Percentiles rank a stretch among this genome's conserved stretches.
These are phyloP conservation scores for Corydoras sp. DNA, from an alignment of 2,113 vertebrate genomes.

Conservation along the genomic window DNA sequence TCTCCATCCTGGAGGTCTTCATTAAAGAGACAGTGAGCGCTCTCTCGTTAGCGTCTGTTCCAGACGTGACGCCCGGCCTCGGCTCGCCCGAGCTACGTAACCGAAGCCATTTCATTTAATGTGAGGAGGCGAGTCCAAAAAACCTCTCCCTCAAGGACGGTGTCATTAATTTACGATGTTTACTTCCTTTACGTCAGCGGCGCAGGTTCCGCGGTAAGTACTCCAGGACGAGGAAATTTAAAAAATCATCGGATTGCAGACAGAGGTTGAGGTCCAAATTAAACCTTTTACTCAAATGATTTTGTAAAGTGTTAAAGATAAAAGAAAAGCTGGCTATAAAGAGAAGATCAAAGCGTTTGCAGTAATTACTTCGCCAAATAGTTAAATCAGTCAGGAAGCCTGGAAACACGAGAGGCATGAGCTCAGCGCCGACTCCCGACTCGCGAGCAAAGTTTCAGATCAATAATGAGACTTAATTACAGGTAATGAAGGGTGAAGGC, in stretches of 20 bases:
- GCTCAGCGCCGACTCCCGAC: conserved; percentile 30
- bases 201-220: too few relatives aligned
- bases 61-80: conserved; percentile 44
- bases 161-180: too few relatives aligned
- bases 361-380: neutral
- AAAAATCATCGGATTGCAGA: too few relatives aligned
- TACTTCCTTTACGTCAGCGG: too few relatives aligned
- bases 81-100: conserved; percentile 47
- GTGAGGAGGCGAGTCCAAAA: too few relatives aligned
- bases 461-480: conserved; percentile 44
- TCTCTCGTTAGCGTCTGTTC: conserved; percentile 34
- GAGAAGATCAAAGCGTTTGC: too few relatives aligned
- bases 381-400: neutral
- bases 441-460: conserved; percentile 35
- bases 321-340: too few relatives aligned
- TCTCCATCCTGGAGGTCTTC: conserved; percentile 43
- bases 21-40: conserved; percentile 60
- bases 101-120: conserved; percentile 55
- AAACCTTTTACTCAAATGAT: too few relatives aligned
- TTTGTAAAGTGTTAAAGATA: too few relatives aligned
- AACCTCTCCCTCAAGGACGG: too few relatives aligned
- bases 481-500: conserved; percentile 43
- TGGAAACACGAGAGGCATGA: conserved; percentile 16
- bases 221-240: too few relatives aligned
- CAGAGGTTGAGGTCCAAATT: too few relatives aligned